Evolutionary conservation across 2,888 invertebrate species (phyloP), one percentile per base, ranked within the genome.

Genomic region (Melipona beecheii): DNA sequence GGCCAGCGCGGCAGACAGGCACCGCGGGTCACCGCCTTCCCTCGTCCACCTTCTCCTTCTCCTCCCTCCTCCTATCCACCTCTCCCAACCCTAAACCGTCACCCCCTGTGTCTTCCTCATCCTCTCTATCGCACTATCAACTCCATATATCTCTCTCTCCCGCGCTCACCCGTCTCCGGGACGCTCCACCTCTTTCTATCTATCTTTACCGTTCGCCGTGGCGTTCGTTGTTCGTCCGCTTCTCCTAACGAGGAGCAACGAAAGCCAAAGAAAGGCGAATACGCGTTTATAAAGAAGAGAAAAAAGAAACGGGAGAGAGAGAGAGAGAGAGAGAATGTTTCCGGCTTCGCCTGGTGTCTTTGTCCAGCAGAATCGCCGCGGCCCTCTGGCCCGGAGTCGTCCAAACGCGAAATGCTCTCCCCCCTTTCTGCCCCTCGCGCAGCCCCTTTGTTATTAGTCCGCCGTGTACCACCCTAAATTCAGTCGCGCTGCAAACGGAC

Each of bases 1-100:
- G 93, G 93, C 93, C 93, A 92, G 92, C 92, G 91, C 92, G 91
- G 93, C 92, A 93, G 93, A 93, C 93, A 93, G 93, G 94, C 94
- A 93, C 93, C 93, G 93, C 93, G 93, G 93, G 93, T 93, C 94
- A 93, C 94, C 92, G 92, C 92, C 92, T 92, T 92, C 90, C 90
- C 89, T 85, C 79, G 71, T 77, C 82, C 81, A 69, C 81, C 81
- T 62, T 82, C 66, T 50, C 75, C 58, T 68, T 56, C 58, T 19
- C 9, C 62, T 27, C 31, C n/a, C 36, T 56, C 58, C 19, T 4
- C 62, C 36, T 24, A 27, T 1, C 27, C 27, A 27, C 27, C 21
- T 24, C n/a, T 21, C 21, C 62, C 49, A 49, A 24, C 49, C 19
- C 24, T 24, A 13, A 43, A 49, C 68, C 68, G 21, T 69, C 68